phyloP scores from a whole-genome alignment of 2,888 invertebrate species.

The Odontocolon sp. region DNA sequence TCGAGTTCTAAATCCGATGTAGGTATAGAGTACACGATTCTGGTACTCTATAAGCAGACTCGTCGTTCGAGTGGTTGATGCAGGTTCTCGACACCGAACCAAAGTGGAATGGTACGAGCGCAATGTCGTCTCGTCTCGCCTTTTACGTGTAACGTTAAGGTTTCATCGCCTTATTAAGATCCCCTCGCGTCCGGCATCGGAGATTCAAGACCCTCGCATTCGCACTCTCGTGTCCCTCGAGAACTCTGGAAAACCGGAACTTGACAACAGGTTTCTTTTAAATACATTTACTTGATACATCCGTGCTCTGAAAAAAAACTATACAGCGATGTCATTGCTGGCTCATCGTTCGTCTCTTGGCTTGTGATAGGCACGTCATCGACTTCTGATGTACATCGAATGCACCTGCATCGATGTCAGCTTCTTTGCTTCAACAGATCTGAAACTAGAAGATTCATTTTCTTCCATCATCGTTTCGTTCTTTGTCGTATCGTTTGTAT shows the following conservation, averaged over 20 bases:
- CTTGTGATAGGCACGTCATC: too few relatives aligned
- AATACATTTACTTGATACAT: constrained; percentile 33
- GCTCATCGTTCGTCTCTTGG: too few relatives aligned
- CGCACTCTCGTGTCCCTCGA: constrained; percentile 57
- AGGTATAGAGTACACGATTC: constrained; percentile 46
- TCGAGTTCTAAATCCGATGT: constrained; percentile 54
- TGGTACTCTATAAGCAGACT: constrained; percentile 20
- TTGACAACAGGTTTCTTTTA: constrained; percentile 69
- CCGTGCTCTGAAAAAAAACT: too few relatives aligned
- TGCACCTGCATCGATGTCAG: too few relatives aligned
- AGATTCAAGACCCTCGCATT: constrained; percentile 41
- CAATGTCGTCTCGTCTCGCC: constrained; percentile 69
- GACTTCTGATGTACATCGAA: too few relatives aligned
- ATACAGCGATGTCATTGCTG: too few relatives aligned
- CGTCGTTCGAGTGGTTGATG: constrained; percentile 23
- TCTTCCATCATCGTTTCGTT: too few relatives aligned
- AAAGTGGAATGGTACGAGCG: constrained; percentile 63
- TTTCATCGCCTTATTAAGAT: constrained; percentile 72
- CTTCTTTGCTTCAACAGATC: too few relatives aligned
- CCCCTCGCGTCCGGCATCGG: constrained; percentile 45
- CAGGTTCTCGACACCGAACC: constrained; percentile 38
- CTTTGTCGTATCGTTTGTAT: too few relatives aligned
- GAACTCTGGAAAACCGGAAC: constrained; percentile 74
- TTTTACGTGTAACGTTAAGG: constrained; percentile 68
- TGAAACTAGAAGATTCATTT: too few relatives aligned